Percentiles rank a stretch among this genome's conserved stretches.
Conservation (phyloP, 1,140 invertebrate species). For the Danaus plexippus region DNA sequence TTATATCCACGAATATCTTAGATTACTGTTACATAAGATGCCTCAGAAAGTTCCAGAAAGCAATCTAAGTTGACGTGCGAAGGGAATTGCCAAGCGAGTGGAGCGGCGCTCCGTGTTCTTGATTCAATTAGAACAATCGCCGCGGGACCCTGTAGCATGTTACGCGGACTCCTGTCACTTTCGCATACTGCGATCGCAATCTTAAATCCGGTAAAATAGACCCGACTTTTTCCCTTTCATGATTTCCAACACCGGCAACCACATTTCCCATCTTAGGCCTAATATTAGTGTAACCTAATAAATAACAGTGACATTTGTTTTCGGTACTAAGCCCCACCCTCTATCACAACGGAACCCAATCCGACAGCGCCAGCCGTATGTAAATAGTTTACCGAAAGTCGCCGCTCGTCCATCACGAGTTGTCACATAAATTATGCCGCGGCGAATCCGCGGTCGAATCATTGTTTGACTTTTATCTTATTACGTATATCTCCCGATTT, state of each 20-base stretch:
- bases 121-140: slow-evolving; percentile 59
- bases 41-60: slow-evolving; percentile 36
- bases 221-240: slow-evolving; percentile 8
- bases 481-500: slow-evolving; percentile 71
- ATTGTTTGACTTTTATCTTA: slow-evolving; percentile 72
- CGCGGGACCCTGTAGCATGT: slow-evolving; percentile 33
- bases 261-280: slow-evolving; percentile 54
- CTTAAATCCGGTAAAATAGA: slow-evolving; percentile 2
- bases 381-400: slow-evolving; percentile 72
- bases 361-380: slow-evolving; percentile 64
- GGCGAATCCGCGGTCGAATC: slow-evolving; percentile 70
- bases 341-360: slow-evolving; percentile 65
- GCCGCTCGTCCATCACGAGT: slow-evolving; percentile 70
- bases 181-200: slow-evolving; percentile 20
- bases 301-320: slow-evolving; percentile 71
- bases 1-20: too few species aligned
- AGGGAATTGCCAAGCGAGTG: slow-evolving; percentile 44
- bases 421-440: slow-evolving; percentile 72
- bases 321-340: slow-evolving; percentile 68
- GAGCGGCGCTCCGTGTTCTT: slow-evolving; percentile 30
- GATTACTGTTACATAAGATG: neutral
- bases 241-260: slow-evolving; percentile 9
- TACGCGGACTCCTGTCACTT: slow-evolving; percentile 22
- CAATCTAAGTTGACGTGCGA: slow-evolving; percentile 58
- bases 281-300: slow-evolving; percentile 65